Evolutionary conservation across 2,797 vertebrate genomes (phyloP).

Genomic region (Heteromormyrus szaboi): DNA sequence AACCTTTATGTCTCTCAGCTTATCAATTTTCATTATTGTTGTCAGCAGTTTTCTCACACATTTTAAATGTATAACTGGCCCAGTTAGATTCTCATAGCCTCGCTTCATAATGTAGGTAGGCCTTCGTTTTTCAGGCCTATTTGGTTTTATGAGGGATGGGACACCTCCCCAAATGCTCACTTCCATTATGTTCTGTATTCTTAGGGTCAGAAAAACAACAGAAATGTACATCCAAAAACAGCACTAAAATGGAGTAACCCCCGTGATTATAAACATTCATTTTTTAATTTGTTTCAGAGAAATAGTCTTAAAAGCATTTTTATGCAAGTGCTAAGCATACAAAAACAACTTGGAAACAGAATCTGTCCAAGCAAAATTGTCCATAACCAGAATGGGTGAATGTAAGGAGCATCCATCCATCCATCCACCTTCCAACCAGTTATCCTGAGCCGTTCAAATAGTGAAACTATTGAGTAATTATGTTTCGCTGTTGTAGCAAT

Average conservation of each 20-base stretch:
- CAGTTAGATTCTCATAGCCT: not conserved
- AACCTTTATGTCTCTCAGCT: not conserved
- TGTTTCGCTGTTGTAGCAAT: not conserved
- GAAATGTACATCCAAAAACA: not conserved
- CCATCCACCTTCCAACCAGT: not conserved
- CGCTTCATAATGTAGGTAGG: not conserved
- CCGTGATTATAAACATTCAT: not conserved
- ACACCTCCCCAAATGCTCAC: not conserved
- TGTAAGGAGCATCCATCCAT: not conserved
- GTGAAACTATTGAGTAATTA: not conserved
- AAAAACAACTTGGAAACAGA: not conserved
- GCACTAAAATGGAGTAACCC: not conserved
- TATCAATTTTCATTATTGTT: not conserved
- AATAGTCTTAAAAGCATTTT: not conserved
- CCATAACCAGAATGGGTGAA: not conserved
- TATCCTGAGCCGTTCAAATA: not conserved
- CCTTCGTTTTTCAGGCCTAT: not conserved
- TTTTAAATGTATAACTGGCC: not conserved
- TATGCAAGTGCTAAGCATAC: not conserved
- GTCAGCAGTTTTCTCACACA: slow-evolving; percentile 2
- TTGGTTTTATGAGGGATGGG: not conserved
- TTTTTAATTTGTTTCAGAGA: not conserved
- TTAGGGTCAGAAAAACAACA: not conserved
- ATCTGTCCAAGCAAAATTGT: not conserved
- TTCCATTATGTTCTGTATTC: not conserved